Evolutionary conservation across 2,797 vertebrate genomes (phyloP).

Genomic region (Clamator glandarius): DNA sequence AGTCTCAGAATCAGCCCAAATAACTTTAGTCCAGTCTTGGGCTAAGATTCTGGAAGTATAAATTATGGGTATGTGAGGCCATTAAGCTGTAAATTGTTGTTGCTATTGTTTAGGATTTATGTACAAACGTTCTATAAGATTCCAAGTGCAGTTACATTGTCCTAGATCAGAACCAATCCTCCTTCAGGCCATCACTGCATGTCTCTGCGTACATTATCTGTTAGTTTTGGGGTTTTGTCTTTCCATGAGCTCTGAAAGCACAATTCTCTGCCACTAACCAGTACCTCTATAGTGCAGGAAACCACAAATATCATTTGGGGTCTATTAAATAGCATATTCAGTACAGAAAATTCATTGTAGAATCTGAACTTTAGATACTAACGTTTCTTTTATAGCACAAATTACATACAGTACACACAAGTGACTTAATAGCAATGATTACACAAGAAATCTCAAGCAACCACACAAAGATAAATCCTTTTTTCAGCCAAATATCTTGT

Average conservation of each 20-base stretch:
- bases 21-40: neutral
- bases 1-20: neutral
- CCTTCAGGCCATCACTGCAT: neutral
- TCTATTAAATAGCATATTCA: neutral
- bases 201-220: neutral
- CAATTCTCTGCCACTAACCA: neutral
- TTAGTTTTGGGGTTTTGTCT: neutral
- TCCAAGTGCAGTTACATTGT: neutral
- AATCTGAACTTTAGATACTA: neutral
- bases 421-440: neutral
- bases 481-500: neutral
- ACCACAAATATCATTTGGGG: neutral
- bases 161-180: neutral
- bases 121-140: neutral
- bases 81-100: neutral
- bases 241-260: neutral
- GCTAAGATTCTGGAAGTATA: neutral
- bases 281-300: neutral
- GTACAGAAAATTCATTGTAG: neutral
- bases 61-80: neutral
- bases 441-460: neutral
- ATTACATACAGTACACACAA: neutral
- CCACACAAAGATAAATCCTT: neutral
- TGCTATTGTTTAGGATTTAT: neutral
- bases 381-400: neutral